Evolutionary conservation across 2,888 invertebrate genomes (phyloP), one percentile per base, ranked within the genome.

Genomic region (Apodemia mormo): DNA sequence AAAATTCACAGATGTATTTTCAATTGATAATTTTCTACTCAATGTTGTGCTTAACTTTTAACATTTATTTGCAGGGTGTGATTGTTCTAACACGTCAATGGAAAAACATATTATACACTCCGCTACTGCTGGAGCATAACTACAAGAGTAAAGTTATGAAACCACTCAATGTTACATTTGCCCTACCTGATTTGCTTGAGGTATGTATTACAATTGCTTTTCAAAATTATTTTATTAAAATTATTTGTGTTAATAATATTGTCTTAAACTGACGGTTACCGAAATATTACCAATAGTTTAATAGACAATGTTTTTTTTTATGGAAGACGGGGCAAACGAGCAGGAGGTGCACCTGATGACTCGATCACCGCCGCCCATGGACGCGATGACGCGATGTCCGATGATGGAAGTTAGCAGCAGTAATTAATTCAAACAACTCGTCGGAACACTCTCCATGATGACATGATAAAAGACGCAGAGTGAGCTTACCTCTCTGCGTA

Each of bases 41-140:
- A 14, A 12, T 58, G 0, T n/a, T 52, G 14, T n/a, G n/a, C n/a
- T 52, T 6, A 14, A 49, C 14, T 14, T 49, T 14, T 5, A 52
- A 6, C n/a, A 6, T n/a, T 67, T 49, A 5, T 78, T 80, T 85
- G 68, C 83, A 97, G 96, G 99, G 99, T 43, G 97, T 99, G n/a
- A 97, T 99, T 83, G 99, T 99, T 40, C 93, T 99, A 69, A 98
- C 98, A 81, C 95, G 99, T 0, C 99, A 99, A 85, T 99, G 99
- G 99, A 99, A 99, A 90, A 98, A 98, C 86, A 97, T 98, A 3
- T 92, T 99, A 30, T 98, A 99, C 85, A 98, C 98, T 76, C 99
- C 99, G 0, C 93, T 98, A 74, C 92, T 99, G 58, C 94, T 98
- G 69, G 97, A 97, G 80, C 97, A 98, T 84, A 97, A 97, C 85